Evolutionary conservation across 2,888 invertebrate genomes (phyloP), one percentile per base, ranked within the genome.

Genomic region (Sisyra terminalis): DNA sequence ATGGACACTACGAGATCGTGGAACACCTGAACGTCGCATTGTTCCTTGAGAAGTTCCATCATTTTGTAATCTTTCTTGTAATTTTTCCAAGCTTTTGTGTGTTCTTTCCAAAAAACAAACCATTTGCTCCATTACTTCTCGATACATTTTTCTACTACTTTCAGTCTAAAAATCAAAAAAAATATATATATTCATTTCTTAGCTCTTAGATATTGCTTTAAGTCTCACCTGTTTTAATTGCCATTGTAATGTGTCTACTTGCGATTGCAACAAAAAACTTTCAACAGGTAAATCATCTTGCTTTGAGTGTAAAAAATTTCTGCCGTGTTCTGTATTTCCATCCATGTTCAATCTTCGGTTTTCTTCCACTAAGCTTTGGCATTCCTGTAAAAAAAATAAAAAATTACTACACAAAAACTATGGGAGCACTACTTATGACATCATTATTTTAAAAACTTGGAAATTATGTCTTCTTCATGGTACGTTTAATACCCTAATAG

Each of bases 111-210:
- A 59, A 57, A 78, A 80, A 46, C 70, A 70, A 35, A 77, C 72
- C 49, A 80, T 74, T 60, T 80, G 78, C 55, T 73, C 73, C 64
- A 81, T 72, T 53, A 80, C 67, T 24, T 77, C 76, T 57, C 75
- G 71, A 58, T 79, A 79, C 79, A 80, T 80, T 57, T 76, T 74
- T 48, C 78, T 67, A 57, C 74, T 78, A 42, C 75, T 69, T 57
- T 79, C 78, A 47, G 74, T 73, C 79, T 79, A 66, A 52, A n/a
- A n/a, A n/a, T n/a, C 70, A 57, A 44, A 65, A 53, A 41, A 39
- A 14, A 17, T 29, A 13, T 32, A 13, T 14, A 39, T 13, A 39
- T n/a, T 3, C n/a, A 31, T n/a, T n/a, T n/a, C n/a, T n/a, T n/a
- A n/a, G n/a, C n/a, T n/a, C n/a, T n/a, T n/a, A n/a, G n/a, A n/a